Evolutionary conservation across 2,113 vertebrate genomes (phyloP), one percentile per base, ranked within the genome.

Genomic region (Tichodroma muraria): DNA sequence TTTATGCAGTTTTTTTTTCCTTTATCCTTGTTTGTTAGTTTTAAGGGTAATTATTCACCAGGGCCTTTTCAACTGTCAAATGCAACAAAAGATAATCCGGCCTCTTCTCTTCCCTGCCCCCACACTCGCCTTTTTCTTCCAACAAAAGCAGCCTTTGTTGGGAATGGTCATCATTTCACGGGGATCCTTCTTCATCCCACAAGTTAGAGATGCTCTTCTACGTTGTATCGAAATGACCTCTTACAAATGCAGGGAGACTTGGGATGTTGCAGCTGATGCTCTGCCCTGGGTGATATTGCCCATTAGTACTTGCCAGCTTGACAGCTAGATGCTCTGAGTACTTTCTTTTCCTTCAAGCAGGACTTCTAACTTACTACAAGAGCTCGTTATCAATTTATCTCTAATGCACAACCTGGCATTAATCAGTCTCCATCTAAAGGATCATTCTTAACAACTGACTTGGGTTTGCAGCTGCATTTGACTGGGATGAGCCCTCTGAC

Each of bases 21-120:
- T 95, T 88, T 94, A 35, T 97, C 89, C 91, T 97, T 93, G 85
- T 98, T 97, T 98, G 92, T 97, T 97, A 97, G 97, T 98, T 98
- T 97, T 95, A 94, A 89, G 94, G 97, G 98, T 98, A 98, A 98
- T 99, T 98, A 99, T 98, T 99, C 98, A 98, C 96, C 69, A 44
- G 84, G 95, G 98, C 97, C 98, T 97, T 98, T 99, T 98, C 98
- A 98, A 97, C 97, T 98, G 98, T 98, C 98, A 98, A 94, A 97
- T 72, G 24, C 65, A 95, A 99, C 98, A 98, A 98, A 99, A 98
- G 97, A 96, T 98, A 97, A 98, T 94, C 92, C 13, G 0, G 54
- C 78, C 82, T 85, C 91, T 95, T 82, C 94, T 97, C 94, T 97
- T 91, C 95, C 88, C 92, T 94, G 33, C 93, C 89, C 71, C 91